A percentile compares a stretch with the other conserved stretches of the same genome.
These are phyloP conservation scores for Cantharis flavilabris DNA, from an alignment of 2,888 invertebrate species.

Conservation along the genomic window DNA sequence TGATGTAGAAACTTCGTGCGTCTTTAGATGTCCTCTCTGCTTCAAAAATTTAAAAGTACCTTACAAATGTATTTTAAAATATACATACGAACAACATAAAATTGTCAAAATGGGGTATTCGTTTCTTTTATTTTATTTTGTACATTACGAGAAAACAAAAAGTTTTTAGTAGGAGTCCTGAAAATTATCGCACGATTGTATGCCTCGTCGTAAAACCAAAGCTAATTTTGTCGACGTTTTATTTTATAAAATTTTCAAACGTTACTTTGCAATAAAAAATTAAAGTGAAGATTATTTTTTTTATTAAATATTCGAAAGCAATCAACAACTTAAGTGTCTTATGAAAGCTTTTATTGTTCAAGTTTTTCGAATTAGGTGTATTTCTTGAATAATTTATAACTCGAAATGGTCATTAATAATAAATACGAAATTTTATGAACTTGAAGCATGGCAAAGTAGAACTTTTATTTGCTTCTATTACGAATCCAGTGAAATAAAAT, in stretches of 20 bases:
- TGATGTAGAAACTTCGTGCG: constrained; percentile 18
- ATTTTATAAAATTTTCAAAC: neutral
- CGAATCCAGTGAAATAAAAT: constrained; percentile 32
- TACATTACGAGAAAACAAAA: neutral
- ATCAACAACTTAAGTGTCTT: neutral
- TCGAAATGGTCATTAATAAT: constrained; percentile 28
- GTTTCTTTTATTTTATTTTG: neutral
- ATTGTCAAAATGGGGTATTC: neutral
- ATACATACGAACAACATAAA: constrained; percentile 12
- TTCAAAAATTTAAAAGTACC: constrained; percentile 16
- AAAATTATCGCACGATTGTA: neutral
- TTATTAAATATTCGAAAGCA: neutral
- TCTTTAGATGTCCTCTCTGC: constrained; percentile 20
- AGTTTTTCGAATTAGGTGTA: constrained; percentile 24
- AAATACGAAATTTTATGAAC: constrained; percentile 29
- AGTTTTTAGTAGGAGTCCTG: neutral
- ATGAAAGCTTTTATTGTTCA: constrained; percentile 16
- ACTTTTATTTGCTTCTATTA: constrained; percentile 28
- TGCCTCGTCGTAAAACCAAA: neutral
- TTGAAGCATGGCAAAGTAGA: constrained; percentile 19
- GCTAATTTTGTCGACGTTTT: neutral
- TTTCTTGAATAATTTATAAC: constrained; percentile 23
- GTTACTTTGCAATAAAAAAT: neutral
- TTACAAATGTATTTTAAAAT: constrained; percentile 19
- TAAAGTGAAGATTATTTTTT: neutral